Conservation (phyloP, 2,113 vertebrate genomes). For the Nanorana parkeri region DNA sequence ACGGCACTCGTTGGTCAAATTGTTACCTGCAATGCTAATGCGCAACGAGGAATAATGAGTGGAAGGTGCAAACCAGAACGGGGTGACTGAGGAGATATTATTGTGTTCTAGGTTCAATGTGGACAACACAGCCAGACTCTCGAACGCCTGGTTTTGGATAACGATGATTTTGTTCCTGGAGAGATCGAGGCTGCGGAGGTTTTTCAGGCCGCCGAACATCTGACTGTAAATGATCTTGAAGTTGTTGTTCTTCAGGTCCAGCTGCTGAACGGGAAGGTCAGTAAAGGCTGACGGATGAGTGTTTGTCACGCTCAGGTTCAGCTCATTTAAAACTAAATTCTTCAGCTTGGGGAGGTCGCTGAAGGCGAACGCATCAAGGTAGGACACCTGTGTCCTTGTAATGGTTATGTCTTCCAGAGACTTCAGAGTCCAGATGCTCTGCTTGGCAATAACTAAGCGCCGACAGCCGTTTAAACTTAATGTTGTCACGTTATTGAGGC, state of each 20-base stretch:
- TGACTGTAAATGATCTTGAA: slow-evolving; percentile 72
- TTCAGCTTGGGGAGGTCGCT: slow-evolving; percentile 48
- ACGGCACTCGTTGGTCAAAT: slow-evolving; percentile 45
- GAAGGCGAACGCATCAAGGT: slow-evolving; percentile 53
- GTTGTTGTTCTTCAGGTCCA: slow-evolving; percentile 70
- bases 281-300: slow-evolving; percentile 73
- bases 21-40: slow-evolving; percentile 42
- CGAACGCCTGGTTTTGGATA: slow-evolving; percentile 63
- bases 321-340: slow-evolving; percentile 65
- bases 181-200: slow-evolving; percentile 71
- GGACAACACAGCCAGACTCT: slow-evolving; percentile 39
- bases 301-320: slow-evolving; percentile 63
- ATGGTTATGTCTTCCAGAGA: slow-evolving; percentile 42
- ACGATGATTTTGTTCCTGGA: slow-evolving; percentile 65
- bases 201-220: slow-evolving; percentile 67
- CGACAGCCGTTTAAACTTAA: slow-evolving; percentile 24
- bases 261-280: slow-evolving; percentile 67
- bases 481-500: not conserved
- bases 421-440: slow-evolving; percentile 44
- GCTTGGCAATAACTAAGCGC: slow-evolving; percentile 12
- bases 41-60: slow-evolving; percentile 18
- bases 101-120: slow-evolving; percentile 54
- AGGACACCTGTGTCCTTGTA: slow-evolving; percentile 45
- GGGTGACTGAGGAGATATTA: slow-evolving; percentile 32
- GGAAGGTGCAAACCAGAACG: slow-evolving; percentile 44